Percentiles rank a stretch among this genome's conserved stretches.
These are phyloP conservation scores for Puntigrus tetrazona DNA, from an alignment of 2,113 vertebrate genomes.

Conservation along the genomic window DNA sequence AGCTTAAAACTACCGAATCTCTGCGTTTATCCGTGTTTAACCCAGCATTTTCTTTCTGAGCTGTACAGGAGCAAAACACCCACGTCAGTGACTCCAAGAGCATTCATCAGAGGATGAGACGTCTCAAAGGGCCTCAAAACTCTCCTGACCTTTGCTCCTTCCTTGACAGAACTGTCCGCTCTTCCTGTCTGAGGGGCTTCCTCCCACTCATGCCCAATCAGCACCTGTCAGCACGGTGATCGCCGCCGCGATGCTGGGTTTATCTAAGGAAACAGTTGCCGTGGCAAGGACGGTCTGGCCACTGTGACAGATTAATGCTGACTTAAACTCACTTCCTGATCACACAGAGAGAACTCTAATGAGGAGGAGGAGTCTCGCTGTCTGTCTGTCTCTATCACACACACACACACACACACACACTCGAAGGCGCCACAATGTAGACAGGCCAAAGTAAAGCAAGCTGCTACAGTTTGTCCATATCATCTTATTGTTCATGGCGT, in stretches of 20 bases:
- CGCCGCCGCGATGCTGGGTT: constrained; percentile 74
- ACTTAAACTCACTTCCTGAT: constrained; percentile 94
- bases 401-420: constrained; percentile 37
- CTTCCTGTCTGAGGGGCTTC: constrained; percentile 76
- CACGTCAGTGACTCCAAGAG: background rate
- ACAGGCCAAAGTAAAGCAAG: constrained; percentile 28
- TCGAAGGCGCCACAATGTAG: constrained; percentile 17
- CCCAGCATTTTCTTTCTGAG: too few species aligned
- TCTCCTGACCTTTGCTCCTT: constrained; percentile 65
- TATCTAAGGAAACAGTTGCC: constrained; percentile 99
- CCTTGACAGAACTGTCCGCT: constrained; percentile 77
- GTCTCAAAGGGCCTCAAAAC: background rate
- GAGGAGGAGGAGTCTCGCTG: constrained; percentile 82
- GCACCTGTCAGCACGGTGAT: constrained; percentile 86
- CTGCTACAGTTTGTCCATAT: constrained; percentile 62
- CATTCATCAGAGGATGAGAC: background rate
- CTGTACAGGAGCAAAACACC: background rate
- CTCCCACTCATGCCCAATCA: constrained; percentile 86
- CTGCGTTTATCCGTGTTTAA: too few species aligned
- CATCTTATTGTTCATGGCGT: constrained; percentile 92
- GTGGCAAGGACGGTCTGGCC: constrained; percentile 92
- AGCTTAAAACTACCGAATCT: too few species aligned
- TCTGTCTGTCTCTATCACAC: constrained; percentile 14
- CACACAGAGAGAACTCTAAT: constrained; percentile 96
- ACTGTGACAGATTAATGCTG: constrained; percentile 96